Percentiles rank a stretch among this genome's conserved stretches.
phyloP scores from a whole-genome alignment of 2,113 vertebrate species.

The Lasiurus borealis region DNA sequence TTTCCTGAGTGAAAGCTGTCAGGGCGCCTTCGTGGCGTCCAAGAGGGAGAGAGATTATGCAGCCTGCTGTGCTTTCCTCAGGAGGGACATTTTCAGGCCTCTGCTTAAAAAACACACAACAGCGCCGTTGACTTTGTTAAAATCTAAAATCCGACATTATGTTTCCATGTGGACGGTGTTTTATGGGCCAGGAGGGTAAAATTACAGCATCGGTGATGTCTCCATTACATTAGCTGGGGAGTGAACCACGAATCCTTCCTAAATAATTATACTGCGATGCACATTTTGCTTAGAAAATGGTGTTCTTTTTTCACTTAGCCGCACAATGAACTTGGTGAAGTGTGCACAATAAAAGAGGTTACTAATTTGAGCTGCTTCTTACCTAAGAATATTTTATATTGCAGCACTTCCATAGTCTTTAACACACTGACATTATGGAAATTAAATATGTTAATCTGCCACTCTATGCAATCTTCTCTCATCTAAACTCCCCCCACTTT shows the following conservation, averaged over 20 bases:
- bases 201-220: neutral
- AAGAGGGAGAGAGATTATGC: neutral
- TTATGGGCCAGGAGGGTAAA: conserved; percentile 35
- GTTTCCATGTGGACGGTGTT: neutral
- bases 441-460: conserved; percentile 81
- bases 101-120: neutral
- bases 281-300: conserved; percentile 63
- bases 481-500: conserved; percentile 73
- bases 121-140: conserved; percentile 10
- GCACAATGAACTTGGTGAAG: conserved; percentile 76
- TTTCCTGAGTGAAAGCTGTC: conserved; percentile 42
- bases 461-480: conserved; percentile 72
- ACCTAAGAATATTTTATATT: conserved; percentile 80
- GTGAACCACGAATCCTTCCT: conserved; percentile 1
- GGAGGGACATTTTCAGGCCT: conserved; percentile 30
- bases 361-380: conserved; percentile 80
- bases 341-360: conserved; percentile 69
- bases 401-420: conserved; percentile 76
- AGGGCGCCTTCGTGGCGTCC: neutral
- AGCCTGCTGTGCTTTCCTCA: conserved; percentile 29
- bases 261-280: conserved; percentile 64
- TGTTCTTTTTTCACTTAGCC: conserved; percentile 69
- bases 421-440: conserved; percentile 83
- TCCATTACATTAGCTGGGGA: conserved; percentile 49
- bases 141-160: neutral